Percentiles rank a stretch among this genome's conserved stretches.
phyloP scores from a whole-genome alignment of 2,888 invertebrate species.

The Drosophila gaucha region DNA sequence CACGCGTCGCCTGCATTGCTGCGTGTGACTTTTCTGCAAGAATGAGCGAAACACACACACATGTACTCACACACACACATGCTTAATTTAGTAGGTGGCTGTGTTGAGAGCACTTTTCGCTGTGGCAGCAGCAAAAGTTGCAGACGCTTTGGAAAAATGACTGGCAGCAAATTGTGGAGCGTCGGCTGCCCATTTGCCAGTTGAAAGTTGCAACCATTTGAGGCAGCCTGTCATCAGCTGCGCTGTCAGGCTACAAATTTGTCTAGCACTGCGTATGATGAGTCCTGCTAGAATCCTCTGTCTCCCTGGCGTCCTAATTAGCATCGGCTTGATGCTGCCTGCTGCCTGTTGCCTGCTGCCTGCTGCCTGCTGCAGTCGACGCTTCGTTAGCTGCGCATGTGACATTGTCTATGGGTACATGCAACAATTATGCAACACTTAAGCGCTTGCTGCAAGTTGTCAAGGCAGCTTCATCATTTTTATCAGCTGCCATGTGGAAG shows the following conservation, averaged over 20 bases:
- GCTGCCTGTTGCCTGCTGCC: constrained; percentile 8
- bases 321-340: constrained; percentile 48
- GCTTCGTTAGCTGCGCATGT: constrained; percentile 64
- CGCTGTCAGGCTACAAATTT: constrained; percentile 52
- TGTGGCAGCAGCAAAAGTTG: constrained; percentile 12
- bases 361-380: constrained; percentile 20
- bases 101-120: constrained; percentile 58
- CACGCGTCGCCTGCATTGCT: constrained; percentile 46
- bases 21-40: constrained; percentile 51
- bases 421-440: constrained; percentile 66
- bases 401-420: constrained; percentile 53
- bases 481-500: constrained; percentile 5
- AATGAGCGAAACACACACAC: constrained; percentile 55
- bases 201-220: constrained; percentile 21
- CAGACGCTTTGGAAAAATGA: not conserved
- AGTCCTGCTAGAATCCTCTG: constrained; percentile 23
- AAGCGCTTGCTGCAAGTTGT: constrained; percentile 40
- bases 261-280: constrained; percentile 34
- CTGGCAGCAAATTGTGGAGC: constrained; percentile 15
- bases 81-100: constrained; percentile 38
- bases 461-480: constrained; percentile 13
- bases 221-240: constrained; percentile 53
- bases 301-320: constrained; percentile 57
- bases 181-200: constrained; percentile 17
- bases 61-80: constrained; percentile 3